Percentiles rank a stretch among this genome's conserved stretches.
These are phyloP conservation scores for Nannoperca obscura DNA, from an alignment of 2,797 vertebrate genomes.

Conservation along the genomic window DNA sequence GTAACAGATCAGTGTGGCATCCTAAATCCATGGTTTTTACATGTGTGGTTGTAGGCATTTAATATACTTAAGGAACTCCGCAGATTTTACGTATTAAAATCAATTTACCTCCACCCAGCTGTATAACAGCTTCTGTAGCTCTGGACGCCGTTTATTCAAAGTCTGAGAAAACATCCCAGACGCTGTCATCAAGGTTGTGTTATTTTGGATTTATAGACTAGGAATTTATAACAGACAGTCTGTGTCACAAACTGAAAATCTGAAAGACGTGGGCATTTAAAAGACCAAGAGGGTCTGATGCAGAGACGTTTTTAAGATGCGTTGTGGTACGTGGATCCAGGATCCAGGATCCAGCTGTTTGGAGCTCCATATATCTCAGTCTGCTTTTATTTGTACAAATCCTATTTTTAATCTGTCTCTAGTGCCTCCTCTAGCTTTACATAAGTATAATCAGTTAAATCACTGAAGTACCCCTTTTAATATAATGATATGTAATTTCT, in stretches of 20 bases:
- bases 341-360: not conserved
- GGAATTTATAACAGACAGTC: not conserved
- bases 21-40: not conserved
- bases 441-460: no score
- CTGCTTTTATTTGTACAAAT: not conserved
- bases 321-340: no score
- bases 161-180: no score
- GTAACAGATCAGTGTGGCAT: not conserved
- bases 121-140: not conserved
- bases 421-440: no score
- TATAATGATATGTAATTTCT: not conserved
- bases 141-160: no score
- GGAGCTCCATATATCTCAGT: not conserved
- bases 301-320: no score
- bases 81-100: not conserved
- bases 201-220: not conserved
- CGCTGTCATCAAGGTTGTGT: not conserved
- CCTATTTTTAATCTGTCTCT: no score
- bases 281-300: not conserved
- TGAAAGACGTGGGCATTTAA: not conserved
- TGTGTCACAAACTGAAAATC: not conserved
- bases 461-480: not conserved
- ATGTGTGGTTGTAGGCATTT: not conserved
- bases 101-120: not conserved
- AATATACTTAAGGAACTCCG: no score